These are phyloP conservation scores for Delia radicum DNA, from an alignment of 1,140 invertebrate species.

Conservation along the genomic window DNA sequence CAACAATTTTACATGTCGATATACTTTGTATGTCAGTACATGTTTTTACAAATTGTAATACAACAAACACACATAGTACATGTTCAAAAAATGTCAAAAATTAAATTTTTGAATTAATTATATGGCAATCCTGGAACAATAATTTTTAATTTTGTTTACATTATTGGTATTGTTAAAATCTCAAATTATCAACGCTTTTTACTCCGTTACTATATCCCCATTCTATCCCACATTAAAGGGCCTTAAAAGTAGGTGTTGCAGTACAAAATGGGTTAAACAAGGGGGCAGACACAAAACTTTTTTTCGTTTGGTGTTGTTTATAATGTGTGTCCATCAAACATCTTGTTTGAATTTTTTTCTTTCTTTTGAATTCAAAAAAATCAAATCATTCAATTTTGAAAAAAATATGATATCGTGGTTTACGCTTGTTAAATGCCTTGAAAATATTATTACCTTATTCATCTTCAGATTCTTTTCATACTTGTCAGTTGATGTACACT, in stretches of 20 bases:
- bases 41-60: no score
- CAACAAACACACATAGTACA: no score
- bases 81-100: no score
- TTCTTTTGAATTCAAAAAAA: background rate
- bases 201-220: no score
- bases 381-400: constrained; percentile 10
- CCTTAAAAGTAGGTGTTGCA: background rate
- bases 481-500: constrained; percentile 6
- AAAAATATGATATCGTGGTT: constrained; percentile 14
- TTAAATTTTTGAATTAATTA: no score
- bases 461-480: constrained; percentile 21
- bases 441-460: constrained; percentile 20
- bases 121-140: no score
- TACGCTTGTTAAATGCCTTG: constrained; percentile 16
- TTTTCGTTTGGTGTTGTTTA: constrained; percentile 21
- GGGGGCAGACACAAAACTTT: background rate
- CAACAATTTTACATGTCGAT: no score
- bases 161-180: no score
- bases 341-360: background rate
- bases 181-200: no score
- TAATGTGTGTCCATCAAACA: constrained; percentile 26
- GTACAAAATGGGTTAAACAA: background rate
- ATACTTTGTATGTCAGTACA: no score
- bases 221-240: no score
- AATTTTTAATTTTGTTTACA: no score